Evolutionary conservation across 92 coral and sea anemone species (phyloP).

Genomic region (Actinostola sp.): DNA sequence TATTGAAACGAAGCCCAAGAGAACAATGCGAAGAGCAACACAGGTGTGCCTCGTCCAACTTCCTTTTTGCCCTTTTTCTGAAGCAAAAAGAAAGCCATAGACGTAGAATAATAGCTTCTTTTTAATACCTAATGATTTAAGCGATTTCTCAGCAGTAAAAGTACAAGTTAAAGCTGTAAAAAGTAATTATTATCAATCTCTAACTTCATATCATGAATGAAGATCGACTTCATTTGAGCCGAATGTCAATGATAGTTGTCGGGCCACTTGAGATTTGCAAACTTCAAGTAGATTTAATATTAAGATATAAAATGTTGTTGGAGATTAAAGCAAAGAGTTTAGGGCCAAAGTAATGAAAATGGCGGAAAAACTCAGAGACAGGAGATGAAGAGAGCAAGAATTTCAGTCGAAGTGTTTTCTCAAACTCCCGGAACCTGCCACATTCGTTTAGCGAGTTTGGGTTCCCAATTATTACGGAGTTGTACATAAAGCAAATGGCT

Average conservation of each 20-base stretch:
- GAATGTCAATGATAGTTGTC: conserved; percentile 8
- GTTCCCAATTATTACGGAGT: conserved; percentile 3
- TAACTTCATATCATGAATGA: conserved; percentile 6
- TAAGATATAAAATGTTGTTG: conserved; percentile 10
- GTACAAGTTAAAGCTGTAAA: background rate
- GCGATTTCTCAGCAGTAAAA: too few species aligned
- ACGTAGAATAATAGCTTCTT: background rate
- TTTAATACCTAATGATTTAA: too few species aligned
- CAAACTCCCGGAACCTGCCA: conserved; percentile 41
- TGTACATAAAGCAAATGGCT: conserved; percentile 14
- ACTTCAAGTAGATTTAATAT: conserved; percentile 36
- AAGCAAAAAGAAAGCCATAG: background rate
- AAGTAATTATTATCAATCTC: background rate
- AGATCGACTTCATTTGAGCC: conserved; percentile 9
- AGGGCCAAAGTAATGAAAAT: conserved; percentile 24
- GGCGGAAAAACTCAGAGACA: conserved; percentile 32
- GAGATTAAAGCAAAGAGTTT: conserved; percentile 13
- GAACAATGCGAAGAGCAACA: background rate
- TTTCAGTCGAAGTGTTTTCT: conserved; percentile 16
- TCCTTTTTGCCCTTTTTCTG: too few species aligned
- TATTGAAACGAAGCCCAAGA: background rate
- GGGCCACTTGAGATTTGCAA: conserved; percentile 40
- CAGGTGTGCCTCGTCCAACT: background rate
- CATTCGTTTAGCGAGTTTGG: conserved; percentile 1
- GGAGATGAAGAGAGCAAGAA: conserved; percentile 25